phyloP scores from a whole-genome alignment of 2,888 invertebrate species.

The Lycia hirtaria region DNA sequence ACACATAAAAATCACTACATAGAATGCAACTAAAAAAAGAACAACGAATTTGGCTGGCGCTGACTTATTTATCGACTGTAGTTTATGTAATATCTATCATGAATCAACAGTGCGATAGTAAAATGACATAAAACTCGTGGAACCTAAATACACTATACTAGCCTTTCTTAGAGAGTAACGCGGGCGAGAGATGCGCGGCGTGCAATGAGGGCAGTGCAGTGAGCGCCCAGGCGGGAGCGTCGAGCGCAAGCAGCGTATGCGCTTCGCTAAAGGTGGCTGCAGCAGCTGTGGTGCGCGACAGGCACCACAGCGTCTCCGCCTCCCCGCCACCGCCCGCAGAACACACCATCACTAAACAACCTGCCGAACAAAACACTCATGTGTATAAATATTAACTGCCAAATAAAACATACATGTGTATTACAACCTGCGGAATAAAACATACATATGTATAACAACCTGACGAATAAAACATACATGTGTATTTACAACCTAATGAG shows the following conservation, averaged over 20 bases:
- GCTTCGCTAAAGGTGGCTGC: constrained; percentile 88
- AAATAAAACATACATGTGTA: too few relatives aligned
- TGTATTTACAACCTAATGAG: too few relatives aligned
- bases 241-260: constrained; percentile 88
- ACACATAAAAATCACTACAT: too few relatives aligned
- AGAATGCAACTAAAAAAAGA: too few relatives aligned
- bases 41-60: too few relatives aligned
- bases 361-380: constrained; percentile 61
- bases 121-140: too few relatives aligned
- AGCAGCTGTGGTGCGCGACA: constrained; percentile 88
- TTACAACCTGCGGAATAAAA: too few relatives aligned
- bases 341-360: constrained; percentile 79
- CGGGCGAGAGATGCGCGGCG: constrained; percentile 63
- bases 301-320: constrained; percentile 80
- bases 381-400: not conserved
- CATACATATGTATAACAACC: too few relatives aligned
- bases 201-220: constrained; percentile 68
- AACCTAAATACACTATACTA: not conserved
- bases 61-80: too few relatives aligned
- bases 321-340: constrained; percentile 76
- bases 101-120: too few relatives aligned
- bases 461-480: too few relatives aligned
- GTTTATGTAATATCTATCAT: too few relatives aligned
- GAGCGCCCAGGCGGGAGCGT: constrained; percentile 96
- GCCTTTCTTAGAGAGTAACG: constrained; percentile 72